These are phyloP conservation scores for Lutraria rhynchaena DNA, from an alignment of 1,140 invertebrate genomes.

Conservation along the genomic window DNA sequence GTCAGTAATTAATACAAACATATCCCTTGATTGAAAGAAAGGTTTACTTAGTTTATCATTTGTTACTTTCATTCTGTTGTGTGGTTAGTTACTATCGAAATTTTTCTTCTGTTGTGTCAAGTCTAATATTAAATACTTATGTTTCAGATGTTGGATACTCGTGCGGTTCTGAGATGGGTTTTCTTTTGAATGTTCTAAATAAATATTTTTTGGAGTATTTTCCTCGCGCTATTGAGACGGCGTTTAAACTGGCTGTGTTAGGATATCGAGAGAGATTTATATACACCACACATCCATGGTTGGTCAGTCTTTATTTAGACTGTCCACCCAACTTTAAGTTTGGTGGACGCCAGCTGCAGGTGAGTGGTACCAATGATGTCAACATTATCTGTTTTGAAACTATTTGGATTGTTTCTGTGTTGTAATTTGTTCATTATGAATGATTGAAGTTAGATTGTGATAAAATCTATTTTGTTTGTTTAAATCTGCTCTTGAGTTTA, in stretches of 20 bases:
- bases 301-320: slow-evolving; percentile 75
- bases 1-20: background rate
- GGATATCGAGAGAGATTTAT: slow-evolving; percentile 72
- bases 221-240: slow-evolving; percentile 67
- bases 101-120: background rate
- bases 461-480: no score
- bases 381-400: background rate
- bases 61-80: background rate
- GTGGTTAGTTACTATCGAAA: background rate
- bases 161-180: slow-evolving; percentile 58
- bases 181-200: slow-evolving; percentile 73
- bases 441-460: no score
- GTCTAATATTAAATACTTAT: background rate
- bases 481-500: no score
- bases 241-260: slow-evolving; percentile 51
- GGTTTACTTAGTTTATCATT: background rate
- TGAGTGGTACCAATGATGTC: background rate
- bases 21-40: background rate
- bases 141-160: slow-evolving; percentile 76
- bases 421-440: background rate
- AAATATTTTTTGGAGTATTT: slow-evolving; percentile 75
- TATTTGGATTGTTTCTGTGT: background rate
- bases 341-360: slow-evolving; percentile 66
- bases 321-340: slow-evolving; percentile 73
- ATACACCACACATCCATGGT: slow-evolving; percentile 79